Conservation (phyloP, 2,797 vertebrate species). For the Allobates femoralis region DNA sequence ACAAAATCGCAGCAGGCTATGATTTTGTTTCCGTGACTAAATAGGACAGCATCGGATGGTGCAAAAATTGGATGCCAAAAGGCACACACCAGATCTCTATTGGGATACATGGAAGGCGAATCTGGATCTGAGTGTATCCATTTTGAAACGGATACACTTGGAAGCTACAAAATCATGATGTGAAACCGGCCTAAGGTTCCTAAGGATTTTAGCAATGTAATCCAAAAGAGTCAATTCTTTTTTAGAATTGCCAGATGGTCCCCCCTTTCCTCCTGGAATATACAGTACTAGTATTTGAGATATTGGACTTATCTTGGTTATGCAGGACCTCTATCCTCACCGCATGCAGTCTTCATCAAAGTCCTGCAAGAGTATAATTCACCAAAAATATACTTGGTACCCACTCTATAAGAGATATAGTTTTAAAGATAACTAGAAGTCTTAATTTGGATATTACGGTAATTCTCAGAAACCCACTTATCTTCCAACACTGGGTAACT, state of each 20-base stretch:
- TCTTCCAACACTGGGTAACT: neutral
- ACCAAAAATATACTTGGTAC: neutral
- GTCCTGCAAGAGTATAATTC: neutral
- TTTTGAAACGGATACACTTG: no score
- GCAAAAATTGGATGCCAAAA: no score
- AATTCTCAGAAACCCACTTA: neutral
- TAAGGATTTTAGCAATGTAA: slow-evolving; percentile 9
- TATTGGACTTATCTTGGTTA: neutral
- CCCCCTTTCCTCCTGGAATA: neutral
- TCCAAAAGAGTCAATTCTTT: neutral
- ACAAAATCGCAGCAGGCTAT: no score
- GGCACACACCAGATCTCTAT: no score
- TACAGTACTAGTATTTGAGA: neutral
- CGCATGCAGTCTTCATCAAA: neutral
- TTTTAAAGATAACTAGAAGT: neutral
- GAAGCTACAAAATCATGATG: no score
- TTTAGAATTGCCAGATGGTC: neutral
- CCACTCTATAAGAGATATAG: no score
- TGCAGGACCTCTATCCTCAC: neutral
- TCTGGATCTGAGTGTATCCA: no score
- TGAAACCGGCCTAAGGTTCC: slow-evolving; percentile 15
- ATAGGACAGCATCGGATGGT: no score
- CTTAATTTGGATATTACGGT: neutral
- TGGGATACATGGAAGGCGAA: no score
- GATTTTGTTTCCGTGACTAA: no score